Base-by-base conservation (phyloP, 37 sponge, comb jelly and placozoan species). In the Tethya wilhelma region DNA sequence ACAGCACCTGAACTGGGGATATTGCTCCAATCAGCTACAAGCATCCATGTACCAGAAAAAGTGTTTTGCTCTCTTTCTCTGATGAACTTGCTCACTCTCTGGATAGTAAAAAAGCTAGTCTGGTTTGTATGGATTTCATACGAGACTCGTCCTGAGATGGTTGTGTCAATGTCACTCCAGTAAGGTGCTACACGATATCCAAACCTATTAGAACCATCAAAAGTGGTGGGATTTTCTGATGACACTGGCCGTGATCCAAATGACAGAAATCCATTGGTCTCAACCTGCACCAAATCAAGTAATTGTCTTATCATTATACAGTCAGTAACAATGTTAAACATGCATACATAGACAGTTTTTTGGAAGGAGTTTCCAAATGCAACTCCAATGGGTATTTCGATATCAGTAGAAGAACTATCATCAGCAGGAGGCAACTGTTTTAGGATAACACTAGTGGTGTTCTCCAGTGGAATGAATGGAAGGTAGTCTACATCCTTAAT, bases 1-100 rank as follows among this genome's bases (percentile, higher is more conserved):
- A n/a, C n/a, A n/a, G n/a, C n/a, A 67, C 67, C 67, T 67, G 67
- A 38, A 67, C 67, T 67, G 25, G 64, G 41, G 9, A 77, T 66
- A 64, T 42, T 64, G 40, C 28, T 64, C 78, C 78, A 77, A 19
- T 64, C 63, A 60, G 66, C 64, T 4, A 63, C 66, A 2, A 77
- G 44, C 66, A 64, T 64, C 66, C 65, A 77, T 36, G 64, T 62
- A 44, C 64, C 78, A 40, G 19, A 22, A 45, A 77, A 62, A 14
- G 17, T 36, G 26, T 44, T 77, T 2, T 62, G 17, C 44, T 62
- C 42, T 17, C 39, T 37, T 22, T 64, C 46, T 23, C 49, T 17
- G 5, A 77, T 30, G 30, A 59, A 77, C 17, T 38, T 44, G 17
- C 63, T 60, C 49, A 77, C 66, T 62, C 60, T 49, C 4, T 75